Base-by-base conservation (phyloP, 92 coral and sea anemone species). In the Zoanthus sociatus region DNA sequence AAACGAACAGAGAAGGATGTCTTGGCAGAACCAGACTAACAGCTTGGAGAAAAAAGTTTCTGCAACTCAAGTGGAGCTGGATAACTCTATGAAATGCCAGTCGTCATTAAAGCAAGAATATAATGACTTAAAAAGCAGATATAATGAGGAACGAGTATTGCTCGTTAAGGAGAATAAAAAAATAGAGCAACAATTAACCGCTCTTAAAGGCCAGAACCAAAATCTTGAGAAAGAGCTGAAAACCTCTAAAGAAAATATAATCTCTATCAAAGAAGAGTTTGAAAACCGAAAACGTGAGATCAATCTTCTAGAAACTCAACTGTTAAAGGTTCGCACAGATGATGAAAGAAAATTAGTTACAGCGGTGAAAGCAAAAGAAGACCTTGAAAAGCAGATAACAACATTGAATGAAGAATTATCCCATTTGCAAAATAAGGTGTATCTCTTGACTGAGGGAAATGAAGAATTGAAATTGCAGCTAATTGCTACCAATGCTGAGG, bases 241-340 rank as follows among this genome's bases (percentile, higher is more conserved):
- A n/a, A 63, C 73, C n/a, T 20, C 75, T 32, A 81, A 18, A 16
- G 73, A 20, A 48, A 60, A 46, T 11, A 46, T 16, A 37, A 17
- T 3, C 8, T 64, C 75, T 45, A 10, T 81, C 93, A 91, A 83
- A 78, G 61, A 76, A 18, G 91, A 89, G 71, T 87, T 78, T 82
- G 94, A 91, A 58, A 87, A 76, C 76, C 63, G 84, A 21, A 89
- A 89, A 82, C 93, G 84, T 21, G 89, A 93, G 77, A 89, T 70
- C 51, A 91, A 76, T 60, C 72, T 90, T 51, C 88, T 94, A 55
- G 94, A 94, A 63, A 79, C 60, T 17, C 84, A 79, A 12, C 46
- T 66, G 56, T 48, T 18, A 16, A 78, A 51, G 51, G 71, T n/a
- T 42, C 56, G 84, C 71, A 78, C 75, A 66, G 85, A 81, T 20